Evolutionary conservation across 2,113 vertebrate genomes (phyloP), one percentile per base, ranked within the genome.

Genomic region (Struthio camelus): DNA sequence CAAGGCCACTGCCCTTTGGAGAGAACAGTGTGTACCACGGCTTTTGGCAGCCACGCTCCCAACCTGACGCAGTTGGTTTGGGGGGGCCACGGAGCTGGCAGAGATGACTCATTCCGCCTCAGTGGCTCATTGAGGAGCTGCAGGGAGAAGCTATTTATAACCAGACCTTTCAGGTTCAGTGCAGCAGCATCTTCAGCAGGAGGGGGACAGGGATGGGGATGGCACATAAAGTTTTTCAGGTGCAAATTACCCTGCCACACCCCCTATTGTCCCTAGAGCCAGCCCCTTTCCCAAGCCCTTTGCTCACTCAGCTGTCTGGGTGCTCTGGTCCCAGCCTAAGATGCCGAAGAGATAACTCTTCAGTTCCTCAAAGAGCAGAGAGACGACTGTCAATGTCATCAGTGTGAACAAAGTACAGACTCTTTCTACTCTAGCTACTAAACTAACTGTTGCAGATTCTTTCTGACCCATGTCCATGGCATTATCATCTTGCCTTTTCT

Each of bases 101-200:
- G 95, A 83, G 95, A 95, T 97, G 97, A 97, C 94, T 97, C 97
- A 96, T 95, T 97, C 95, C 88, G 66, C 96, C 88, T 96, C 97
- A 97, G 84, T 95, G 97, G 91, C 95, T 97, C 94, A 59, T 79
- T 94, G 83, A 94, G 96, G 95, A 97, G 97, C 96, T 97, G 95
- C 96, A 94, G 96, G 95, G 95, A 96, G 65, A 97, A 95, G 75
- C 86, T 97, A 97, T 97, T 97, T 97, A 95, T 97, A 97, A 96
- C 78, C 77, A 96, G 95, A 93, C 93, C 96, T 97, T 97, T 97
- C 96, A 97, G 96, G 97, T 97, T 97, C 94, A 92, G 85, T 78
- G 93, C 96, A 96, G 85, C 90, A 93, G 89, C 94, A 96, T 97
- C 92, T 93, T 96, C 94, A 90, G 84, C 82, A 51, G 73, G 44